A percentile compares a stretch with the other conserved stretches of the same genome.
Conservation (phyloP, 2,797 vertebrate species). For the Cephalopachus bancanus region DNA sequence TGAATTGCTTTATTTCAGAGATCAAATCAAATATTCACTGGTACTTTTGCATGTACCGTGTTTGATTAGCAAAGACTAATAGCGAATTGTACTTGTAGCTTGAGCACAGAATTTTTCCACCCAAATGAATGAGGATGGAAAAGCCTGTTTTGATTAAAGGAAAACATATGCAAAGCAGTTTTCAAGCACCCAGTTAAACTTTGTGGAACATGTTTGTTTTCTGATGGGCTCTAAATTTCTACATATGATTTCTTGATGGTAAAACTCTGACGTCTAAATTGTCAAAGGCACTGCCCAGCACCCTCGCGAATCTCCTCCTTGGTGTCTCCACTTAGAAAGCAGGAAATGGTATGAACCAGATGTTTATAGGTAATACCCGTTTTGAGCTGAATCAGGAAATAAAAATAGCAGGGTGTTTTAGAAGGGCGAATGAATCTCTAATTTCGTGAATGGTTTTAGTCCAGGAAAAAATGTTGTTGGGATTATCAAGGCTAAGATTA, state of each 20-base stretch:
- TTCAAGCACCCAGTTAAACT: constrained; percentile 77
- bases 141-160: constrained; percentile 81
- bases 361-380: constrained; percentile 62
- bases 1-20: constrained; percentile 87
- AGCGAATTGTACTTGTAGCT: constrained; percentile 77
- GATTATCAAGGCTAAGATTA: constrained; percentile 71
- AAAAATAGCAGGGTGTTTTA: constrained; percentile 68
- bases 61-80: constrained; percentile 86
- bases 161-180: constrained; percentile 81
- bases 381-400: constrained; percentile 67
- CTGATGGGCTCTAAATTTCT: constrained; percentile 71
- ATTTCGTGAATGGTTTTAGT: constrained; percentile 73
- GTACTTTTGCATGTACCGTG: constrained; percentile 77
- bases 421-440: constrained; percentile 60
- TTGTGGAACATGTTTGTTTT: constrained; percentile 80
- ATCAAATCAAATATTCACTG: constrained; percentile 85
- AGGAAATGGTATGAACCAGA: constrained; percentile 36
- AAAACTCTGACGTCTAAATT: constrained; percentile 20
- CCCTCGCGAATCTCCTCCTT: not conserved
- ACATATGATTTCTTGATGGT: constrained; percentile 58
- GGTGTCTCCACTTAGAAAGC: not conserved
- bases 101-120: constrained; percentile 65
- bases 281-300: not conserved
- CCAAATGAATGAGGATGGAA: constrained; percentile 77
- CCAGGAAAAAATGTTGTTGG: constrained; percentile 63